A percentile compares a stretch with the other conserved stretches of the same genome.
These are phyloP conservation scores for Yponomeuta malinellus DNA, from an alignment of 2,888 invertebrate genomes.

Conservation along the genomic window DNA sequence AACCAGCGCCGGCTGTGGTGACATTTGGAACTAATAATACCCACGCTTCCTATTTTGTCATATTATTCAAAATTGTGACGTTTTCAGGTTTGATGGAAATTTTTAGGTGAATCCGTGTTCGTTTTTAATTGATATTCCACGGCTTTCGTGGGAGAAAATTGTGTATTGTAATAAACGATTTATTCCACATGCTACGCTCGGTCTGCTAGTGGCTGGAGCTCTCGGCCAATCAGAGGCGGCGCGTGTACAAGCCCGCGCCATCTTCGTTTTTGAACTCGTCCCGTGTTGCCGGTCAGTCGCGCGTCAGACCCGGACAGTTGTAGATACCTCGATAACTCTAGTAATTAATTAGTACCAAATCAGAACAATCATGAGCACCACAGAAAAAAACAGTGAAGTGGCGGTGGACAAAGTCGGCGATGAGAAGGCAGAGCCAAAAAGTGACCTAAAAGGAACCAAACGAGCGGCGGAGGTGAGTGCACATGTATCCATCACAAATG, in stretches of 20 bases:
- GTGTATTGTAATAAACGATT: neutral
- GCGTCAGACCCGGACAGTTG: constrained; percentile 78
- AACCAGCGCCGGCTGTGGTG: constrained; percentile 36
- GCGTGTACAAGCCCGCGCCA: constrained; percentile 80
- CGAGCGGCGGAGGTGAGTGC: constrained; percentile 90
- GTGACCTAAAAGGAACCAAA: constrained; percentile 90
- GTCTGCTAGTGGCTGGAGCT: constrained; percentile 46
- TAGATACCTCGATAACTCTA: constrained; percentile 59
- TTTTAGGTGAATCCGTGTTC: neutral
- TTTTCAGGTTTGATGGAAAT: neutral
- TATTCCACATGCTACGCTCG: constrained; percentile 45
- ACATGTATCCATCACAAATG: constrained; percentile 59
- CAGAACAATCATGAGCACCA: constrained; percentile 73
- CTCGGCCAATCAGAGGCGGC: constrained; percentile 53
- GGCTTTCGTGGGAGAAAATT: neutral
- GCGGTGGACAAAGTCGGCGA: constrained; percentile 90
- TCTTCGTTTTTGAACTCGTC: constrained; percentile 89
- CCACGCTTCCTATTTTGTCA: constrained; percentile 8
- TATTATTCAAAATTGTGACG: constrained; percentile 2
- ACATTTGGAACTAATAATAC: constrained; percentile 40
- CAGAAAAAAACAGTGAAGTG: constrained; percentile 89
- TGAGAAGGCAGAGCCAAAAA: constrained; percentile 85
- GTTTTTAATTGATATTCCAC: neutral
- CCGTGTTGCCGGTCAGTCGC: constrained; percentile 80
- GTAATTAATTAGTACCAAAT: constrained; percentile 64